phyloP scores from a whole-genome alignment of 2,113 vertebrate genomes.

The Sphaerodactylus townsendi region DNA sequence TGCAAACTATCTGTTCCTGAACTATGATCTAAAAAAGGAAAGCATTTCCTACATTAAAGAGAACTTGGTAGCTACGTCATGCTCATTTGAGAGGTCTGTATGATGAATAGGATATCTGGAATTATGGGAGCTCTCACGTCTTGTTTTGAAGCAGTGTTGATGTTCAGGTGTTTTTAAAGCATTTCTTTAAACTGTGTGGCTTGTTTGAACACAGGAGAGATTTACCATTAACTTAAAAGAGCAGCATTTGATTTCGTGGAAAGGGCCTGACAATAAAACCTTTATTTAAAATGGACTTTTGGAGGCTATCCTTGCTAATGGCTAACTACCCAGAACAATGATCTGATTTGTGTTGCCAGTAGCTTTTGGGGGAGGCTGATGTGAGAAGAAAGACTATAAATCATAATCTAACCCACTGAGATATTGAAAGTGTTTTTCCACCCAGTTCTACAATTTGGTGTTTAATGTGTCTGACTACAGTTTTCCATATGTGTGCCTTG shows the following conservation, averaged over 20 bases:
- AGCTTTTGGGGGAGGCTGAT: constrained; percentile 19
- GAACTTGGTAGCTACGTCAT: not conserved
- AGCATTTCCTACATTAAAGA: not conserved
- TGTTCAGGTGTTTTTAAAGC: not conserved
- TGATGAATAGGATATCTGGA: not conserved
- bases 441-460: constrained; percentile 6
- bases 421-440: constrained; percentile 22
- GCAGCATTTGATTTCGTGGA: constrained; percentile 17
- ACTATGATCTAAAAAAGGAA: not conserved
- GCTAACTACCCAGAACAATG: constrained; percentile 41
- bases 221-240: constrained; percentile 34
- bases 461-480: constrained; percentile 2
- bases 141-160: not conserved
- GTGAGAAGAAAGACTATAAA: constrained; percentile 19
- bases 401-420: constrained; percentile 30
- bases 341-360: constrained; percentile 37
- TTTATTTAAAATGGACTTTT: constrained; percentile 49
- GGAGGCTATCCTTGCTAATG: constrained; percentile 34
- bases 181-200: not conserved
- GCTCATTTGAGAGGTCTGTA: not conserved
- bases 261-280: constrained; percentile 21
- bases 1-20: constrained; percentile 3
- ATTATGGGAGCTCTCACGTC: not conserved
- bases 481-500: not conserved
- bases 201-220: constrained; percentile 9